phyloP scores from a whole-genome alignment of 2,113 vertebrate genomes.

The Strix uralensis region DNA sequence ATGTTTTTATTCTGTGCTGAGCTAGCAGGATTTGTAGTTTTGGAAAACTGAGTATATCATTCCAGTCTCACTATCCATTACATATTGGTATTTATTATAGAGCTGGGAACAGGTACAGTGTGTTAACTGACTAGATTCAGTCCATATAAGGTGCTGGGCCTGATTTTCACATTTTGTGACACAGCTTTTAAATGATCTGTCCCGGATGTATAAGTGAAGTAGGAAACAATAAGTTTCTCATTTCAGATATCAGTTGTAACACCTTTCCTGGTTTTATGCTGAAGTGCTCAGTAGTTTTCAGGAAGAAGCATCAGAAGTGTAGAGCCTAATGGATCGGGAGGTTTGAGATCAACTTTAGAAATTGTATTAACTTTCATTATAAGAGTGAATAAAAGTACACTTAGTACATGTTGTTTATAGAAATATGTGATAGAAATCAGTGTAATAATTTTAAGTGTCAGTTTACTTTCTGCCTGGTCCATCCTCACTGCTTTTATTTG shows the following conservation, averaged over 20 bases:
- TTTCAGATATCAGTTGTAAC: neutral
- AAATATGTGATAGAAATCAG: neutral
- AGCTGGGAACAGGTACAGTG: neutral
- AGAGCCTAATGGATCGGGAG: neutral
- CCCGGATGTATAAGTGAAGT: neutral
- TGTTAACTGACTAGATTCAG: neutral
- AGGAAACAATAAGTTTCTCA: neutral
- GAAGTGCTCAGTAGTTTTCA: neutral
- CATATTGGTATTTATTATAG: neutral
- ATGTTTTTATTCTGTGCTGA: neutral
- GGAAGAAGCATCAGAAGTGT: neutral
- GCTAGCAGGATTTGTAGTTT: neutral
- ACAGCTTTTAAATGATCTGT: neutral
- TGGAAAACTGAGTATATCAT: neutral
- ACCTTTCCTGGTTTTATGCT: neutral
- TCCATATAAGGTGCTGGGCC: neutral
- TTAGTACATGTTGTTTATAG: neutral
- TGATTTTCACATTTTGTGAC: neutral
- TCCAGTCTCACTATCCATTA: neutral
- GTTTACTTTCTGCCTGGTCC: neutral
- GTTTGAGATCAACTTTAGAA: neutral
- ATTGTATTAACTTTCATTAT: neutral
- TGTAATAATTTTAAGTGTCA: neutral
- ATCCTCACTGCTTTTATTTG: neutral
- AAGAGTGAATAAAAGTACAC: neutral